Evolutionary conservation across 2,888 invertebrate species (phyloP), one percentile per base, ranked within the genome.

Genomic region (Tetranychus truncatus): DNA sequence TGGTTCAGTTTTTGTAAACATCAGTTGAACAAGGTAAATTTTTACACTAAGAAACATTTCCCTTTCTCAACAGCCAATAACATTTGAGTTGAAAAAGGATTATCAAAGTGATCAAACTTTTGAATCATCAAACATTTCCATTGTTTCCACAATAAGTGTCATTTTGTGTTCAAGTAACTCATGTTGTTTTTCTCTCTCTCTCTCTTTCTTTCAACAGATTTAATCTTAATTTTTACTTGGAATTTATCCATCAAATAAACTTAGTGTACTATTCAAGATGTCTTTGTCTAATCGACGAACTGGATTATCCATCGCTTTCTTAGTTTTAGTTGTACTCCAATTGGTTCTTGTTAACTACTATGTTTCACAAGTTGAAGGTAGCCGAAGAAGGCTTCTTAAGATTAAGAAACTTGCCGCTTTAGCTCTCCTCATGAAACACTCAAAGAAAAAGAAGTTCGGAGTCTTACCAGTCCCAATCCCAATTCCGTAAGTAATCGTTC

Each of bases 331-430:
- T 69, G 69, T 69, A 24, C 34, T 69, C 20, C 69, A 69, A 69
- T 69, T 69, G 69, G 69, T 69, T 69, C 34, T 69, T 20, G 69
- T 69, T 24, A 69, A 20, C 69, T 69, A 69, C 21, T 69, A 69
- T 69, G 69, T 69, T 11, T 20, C 21, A 24, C 21, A 69, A 69
- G 69, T 69, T 21, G 69, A 69, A 69, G 69, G 69, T 20, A 69
- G 69, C 20, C 69, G 69, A 69, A 18, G 69, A 74, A 45, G 45
- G n/a, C 55, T 74, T 46, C 15, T 71, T 4, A 11, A 45, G 34
- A 74, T 71, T 65, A 74, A 71, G 46, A 71, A 74, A 74, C 55
- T 74, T 46, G 71, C 74, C 46, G 71, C 71, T 74, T 65, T 74
- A 24, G 46, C 71, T 44, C 71, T 71, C 24, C 74, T 71, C 55